Evolutionary conservation across 2,888 invertebrate species (phyloP), one percentile per base, ranked within the genome.

Genomic region (Hirtodrosophila trivittata): DNA sequence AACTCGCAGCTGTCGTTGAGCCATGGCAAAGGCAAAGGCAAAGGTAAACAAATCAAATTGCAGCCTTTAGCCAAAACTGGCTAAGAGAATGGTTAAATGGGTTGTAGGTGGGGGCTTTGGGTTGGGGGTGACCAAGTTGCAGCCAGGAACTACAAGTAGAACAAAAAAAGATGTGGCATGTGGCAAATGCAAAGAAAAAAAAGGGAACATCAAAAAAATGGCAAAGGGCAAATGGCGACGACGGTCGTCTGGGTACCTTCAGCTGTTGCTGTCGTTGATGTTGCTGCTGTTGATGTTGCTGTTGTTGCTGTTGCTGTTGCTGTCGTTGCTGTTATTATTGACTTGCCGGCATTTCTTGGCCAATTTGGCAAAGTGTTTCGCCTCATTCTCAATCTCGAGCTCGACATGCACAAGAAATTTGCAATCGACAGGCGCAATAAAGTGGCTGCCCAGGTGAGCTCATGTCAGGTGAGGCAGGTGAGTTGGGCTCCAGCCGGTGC

Each of bases 361-460:
- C 82, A 83, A 83, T 83, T 83, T 86, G 74, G 65, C 77, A 86
- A 84, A 82, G 81, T 82, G 83, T 85, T 82, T 85, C 42, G 77
- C 59, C 64, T 52, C 43, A 51, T 57, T 45, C 54, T 50, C 68
- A 35, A 39, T 52, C 55, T 37, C 6, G n/a, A 8, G 35, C 49
- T 38, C 47, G 63, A 69, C 75, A 77, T 67, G 83, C 80, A 63
- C 25, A 13, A 30, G 52, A 49, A 42, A 58, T 74, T 76, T 67
- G 72, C 58, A 60, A 84, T 80, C 80, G 80, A 81, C 80, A 80
- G 82, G 85, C 82, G 82, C 82, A 82, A 81, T 72, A 81, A 81
- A 69, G 58, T 67, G 63, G 21, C 58, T 66, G 49, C 13, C 16
- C 32, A 5, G 32, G 8, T 12, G 2, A 10, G n/a, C 35, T 7